Evolutionary conservation across 2,797 vertebrate species (phyloP).

Genomic region (Galaxias olidus): DNA sequence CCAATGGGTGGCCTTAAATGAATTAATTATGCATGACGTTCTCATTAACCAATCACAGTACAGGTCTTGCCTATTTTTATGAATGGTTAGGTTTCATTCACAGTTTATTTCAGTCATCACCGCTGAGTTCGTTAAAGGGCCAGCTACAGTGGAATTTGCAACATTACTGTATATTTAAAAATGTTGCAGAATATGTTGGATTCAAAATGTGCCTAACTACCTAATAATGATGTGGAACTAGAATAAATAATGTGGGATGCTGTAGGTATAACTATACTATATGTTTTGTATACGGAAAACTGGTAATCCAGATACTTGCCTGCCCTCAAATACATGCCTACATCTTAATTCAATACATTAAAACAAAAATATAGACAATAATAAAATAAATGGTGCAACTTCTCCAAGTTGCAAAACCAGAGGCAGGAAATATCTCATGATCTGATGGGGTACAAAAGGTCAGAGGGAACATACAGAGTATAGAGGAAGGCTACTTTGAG

Average conservation of each 20-base stretch:
- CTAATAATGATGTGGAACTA: too few species aligned
- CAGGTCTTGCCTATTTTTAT: constrained; percentile 74
- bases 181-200: neutral
- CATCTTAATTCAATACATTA: too few species aligned
- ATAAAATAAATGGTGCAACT: too few species aligned
- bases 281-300: too few species aligned
- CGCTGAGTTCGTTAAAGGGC: constrained; percentile 68
- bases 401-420: too few species aligned
- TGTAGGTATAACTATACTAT: too few species aligned
- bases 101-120: constrained; percentile 47
- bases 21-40: constrained; percentile 53
- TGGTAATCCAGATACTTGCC: too few species aligned
- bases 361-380: too few species aligned
- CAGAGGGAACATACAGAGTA: constrained; percentile 30
- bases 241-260: too few species aligned
- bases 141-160: constrained; percentile 42
- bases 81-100: constrained; percentile 86
- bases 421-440: too few species aligned
- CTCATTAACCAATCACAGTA: constrained; percentile 61
- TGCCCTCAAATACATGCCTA: too few species aligned
- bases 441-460: constrained; percentile 27
- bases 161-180: neutral
- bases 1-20: constrained; percentile 55
- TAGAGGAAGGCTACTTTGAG: constrained; percentile 25
- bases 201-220: too few species aligned